Evolutionary conservation across 2,888 invertebrate species (phyloP), one percentile per base, ranked within the genome.

Genomic region (Nyleta sp.): DNA sequence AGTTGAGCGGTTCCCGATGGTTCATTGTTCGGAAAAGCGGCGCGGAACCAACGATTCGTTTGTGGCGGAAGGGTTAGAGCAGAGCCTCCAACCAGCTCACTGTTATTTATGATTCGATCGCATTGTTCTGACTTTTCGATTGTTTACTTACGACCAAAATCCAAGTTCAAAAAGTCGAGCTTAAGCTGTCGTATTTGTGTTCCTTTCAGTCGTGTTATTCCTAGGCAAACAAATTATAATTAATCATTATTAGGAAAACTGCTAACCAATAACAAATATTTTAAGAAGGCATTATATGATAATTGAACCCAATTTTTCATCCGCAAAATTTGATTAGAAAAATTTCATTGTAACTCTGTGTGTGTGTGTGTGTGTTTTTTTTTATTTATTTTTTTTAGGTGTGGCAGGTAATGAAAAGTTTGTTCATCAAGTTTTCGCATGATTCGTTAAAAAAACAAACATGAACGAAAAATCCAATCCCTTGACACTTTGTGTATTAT

Each of bases 61-160:
- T 22, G 46, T n/a, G 17, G 46, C 20, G n/a, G 22, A 46, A 20
- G 46, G 22, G 46, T 22, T 8, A 7, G 10, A 20, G 35, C 13
- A n/a, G 17, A 13, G 15, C n/a, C 7, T 35, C n/a, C 15, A 50
- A 71, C 70, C 60, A 71, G 70, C 20, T 59, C 31, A 24, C 11
- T 31, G 18, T 72, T 60, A 72, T 72, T 72, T 72, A 72, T 72
- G 71, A 55, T 62, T 72, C 48, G 42, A 53, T 52, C 62, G 38
- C 40, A 62, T 72, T 72, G 62, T 62, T 55, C 62, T 62, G 53
- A 35, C 62, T 62, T 62, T 38, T 24, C 15, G 17, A 15, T 24
- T 70, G 60, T 70, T 70, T 40, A 52, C 62, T 62, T 53, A 60
- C 4, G 46, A 18, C 53, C 22, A 18, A 44, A 60, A 24, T 44